Base-by-base conservation (phyloP, 2,113 vertebrate genomes). In the Lichenostomus cassidix region DNA sequence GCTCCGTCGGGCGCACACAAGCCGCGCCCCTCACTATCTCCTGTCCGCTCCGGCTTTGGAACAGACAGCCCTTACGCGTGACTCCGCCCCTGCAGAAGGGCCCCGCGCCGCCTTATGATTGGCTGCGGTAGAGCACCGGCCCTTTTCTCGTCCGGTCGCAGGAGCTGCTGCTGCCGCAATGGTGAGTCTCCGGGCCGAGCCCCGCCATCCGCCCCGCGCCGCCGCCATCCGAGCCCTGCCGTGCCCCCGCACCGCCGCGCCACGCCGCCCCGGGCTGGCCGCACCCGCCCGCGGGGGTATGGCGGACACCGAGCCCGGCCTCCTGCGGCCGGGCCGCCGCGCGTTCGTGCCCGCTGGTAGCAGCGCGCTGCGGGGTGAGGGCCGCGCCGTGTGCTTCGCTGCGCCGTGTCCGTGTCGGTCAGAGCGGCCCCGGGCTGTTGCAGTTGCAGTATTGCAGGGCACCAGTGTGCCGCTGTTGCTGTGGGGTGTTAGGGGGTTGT, bases 131-230 rank as follows among this genome's bases (percentile, higher is more conserved):
- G 0, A 1, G 62, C 0, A 2, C 14, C 6, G 17, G 1, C 16
- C 95, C 97, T 98, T 99, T 99, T 96, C 96, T 88, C 96, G 92
- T 92, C 97, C 85, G 96, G 96, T 93, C 89, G 93, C 82, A 15
- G 83, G 88, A 65, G 95, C 68, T 0, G 24, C 0, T 0, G 47
- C 5, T 0, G 84, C 4, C 2, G 5, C 11, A 5, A 96, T 96
- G 94, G 95, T 96, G 87, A 87, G 95, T 85, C 42, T 3, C 5
- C 2, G 23, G 22, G 7, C 59, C 13, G 6, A 4, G 10, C 7
- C 15, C 2, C 6, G 3, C 12, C 2, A 49, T 87, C 79, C 27
- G 15, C 7, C 7, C 52, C 1, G 7, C 0, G 0, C n/a, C 0
- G 5, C 8, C 15, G 73, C 94, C 98, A 99, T 98, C 89, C 52